Base-by-base conservation (phyloP, 2,888 invertebrate species). In the Microplitis deprimator region DNA sequence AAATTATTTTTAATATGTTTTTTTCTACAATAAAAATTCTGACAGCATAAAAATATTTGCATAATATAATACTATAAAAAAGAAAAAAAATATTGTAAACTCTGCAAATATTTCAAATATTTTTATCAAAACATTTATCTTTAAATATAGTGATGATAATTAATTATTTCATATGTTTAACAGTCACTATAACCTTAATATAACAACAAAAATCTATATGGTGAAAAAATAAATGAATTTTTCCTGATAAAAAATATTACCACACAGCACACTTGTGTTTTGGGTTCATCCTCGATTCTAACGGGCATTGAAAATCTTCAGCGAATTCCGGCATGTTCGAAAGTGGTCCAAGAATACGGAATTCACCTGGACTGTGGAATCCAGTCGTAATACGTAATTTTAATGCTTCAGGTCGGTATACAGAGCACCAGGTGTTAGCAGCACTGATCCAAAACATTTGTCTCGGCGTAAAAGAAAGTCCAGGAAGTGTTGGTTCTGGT, bases 331-430 rank as follows among this genome's bases (percentile, higher is more conserved):
- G 91, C 84, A 91, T 91, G 85, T 94, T 94, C 67, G 93, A 92
- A 68, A 94, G 88, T 0, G 94, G 92, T 1, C 94, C 93, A 13
- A 91, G 88, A 17, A 93, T 92, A 76, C 94, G 90, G 86, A 93
- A 94, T 81, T 90, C 90, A 64, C 93, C 93, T 0, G 95, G 95
- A 60, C 95, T 94, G 87, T 95, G 95, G 83, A 92, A 93, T n/a
- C 96, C 96, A 0, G 96, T 96, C 50, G 96, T 93, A 85, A 97
- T 95, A 79, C 95, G 92, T 84, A 96, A 91, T 88, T 95, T 95
- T 81, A 97, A 92, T 17, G 94, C 92, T 88, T 96, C 92, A 84
- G 93, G 93, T 29, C 86, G 83, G 83, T 91, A 90, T 73, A 91
- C 91, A 68, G 90, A 90, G 86, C 94, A 94, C 94, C 93, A 94